phyloP scores from a whole-genome alignment of 2,888 invertebrate genomes.

The Tinea pellionella region DNA sequence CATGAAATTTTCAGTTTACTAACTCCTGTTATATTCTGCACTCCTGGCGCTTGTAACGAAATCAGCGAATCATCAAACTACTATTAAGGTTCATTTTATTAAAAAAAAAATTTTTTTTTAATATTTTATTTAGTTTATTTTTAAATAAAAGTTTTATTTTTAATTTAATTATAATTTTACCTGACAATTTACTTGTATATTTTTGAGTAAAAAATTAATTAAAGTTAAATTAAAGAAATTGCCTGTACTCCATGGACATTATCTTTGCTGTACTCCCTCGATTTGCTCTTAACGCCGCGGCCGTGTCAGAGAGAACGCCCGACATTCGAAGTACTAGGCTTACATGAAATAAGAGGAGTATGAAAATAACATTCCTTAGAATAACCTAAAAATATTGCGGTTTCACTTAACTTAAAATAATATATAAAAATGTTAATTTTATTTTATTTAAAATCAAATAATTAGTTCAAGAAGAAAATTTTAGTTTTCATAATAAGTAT shows the following conservation, averaged over 20 bases:
- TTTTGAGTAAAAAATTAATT: too few species aligned
- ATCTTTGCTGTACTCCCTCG: too few species aligned
- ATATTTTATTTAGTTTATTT: neutral
- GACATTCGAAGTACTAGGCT: conserved; percentile 43
- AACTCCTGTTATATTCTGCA: conserved; percentile 27
- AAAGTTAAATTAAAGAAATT: too few species aligned
- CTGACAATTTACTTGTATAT: too few species aligned
- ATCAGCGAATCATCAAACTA: conserved; percentile 41
- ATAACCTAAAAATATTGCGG: neutral
- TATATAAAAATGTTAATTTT: too few species aligned
- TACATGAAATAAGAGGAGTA: conserved; percentile 19
- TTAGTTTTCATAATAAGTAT: too few species aligned
- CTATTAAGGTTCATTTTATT: neutral
- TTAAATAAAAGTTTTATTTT: neutral
- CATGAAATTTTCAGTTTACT: neutral
- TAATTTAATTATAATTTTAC: neutral
- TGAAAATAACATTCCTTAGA: neutral
- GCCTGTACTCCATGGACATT: too few species aligned
- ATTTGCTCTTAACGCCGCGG: neutral
- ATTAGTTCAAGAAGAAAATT: too few species aligned
- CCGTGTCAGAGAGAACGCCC: conserved; percentile 15
- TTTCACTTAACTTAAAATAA: too few species aligned
- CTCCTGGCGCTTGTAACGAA: conserved; percentile 39
- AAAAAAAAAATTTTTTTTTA: neutral
- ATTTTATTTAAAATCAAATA: too few species aligned